Base-by-base conservation (phyloP, 2,113 vertebrate genomes). In the Callionymus lyra region DNA sequence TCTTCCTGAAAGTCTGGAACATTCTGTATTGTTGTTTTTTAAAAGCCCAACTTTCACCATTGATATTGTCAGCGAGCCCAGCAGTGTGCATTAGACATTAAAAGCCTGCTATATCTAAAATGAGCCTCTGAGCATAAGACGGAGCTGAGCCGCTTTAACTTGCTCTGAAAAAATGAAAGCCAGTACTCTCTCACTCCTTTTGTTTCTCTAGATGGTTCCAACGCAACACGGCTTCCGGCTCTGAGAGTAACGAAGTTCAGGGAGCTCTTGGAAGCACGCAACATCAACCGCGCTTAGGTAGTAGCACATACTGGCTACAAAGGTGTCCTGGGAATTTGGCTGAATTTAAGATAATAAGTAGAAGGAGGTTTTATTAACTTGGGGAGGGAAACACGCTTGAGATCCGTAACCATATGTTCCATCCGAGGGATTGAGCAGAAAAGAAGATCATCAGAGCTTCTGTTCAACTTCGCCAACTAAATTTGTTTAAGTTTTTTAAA, bases 241-340 rank as follows among this genome's bases (percentile, higher is more conserved):
- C 68, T 76, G 77, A 66, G 70, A 76, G 64, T 62, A 53, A 10
- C 52, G 45, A 73, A 81, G 81, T 85, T 86, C 82, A 82, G 60
- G 58, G 43, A 52, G 35, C 56, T 58, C 73, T 75, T 77, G 79
- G 74, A 83, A 84, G 80, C 72, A 65, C 4, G 44, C 41, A 77
- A 76, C 81, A 82, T 86, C 80, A 85, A 81, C 76, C 61, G 50
- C 35, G 54, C 70, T n/a, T n/a, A 63, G 72, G 72, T 64, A 69
- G 59, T 60, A 59, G 71, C 63, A 72, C 62, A 73, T 69, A 68
- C 63, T 72, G 37, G 59, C 71, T 68, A 75, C 65, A 61, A 60
- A 81, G 65, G 42, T 50, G 59, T 65, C 76, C 48, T 44, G 84
- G 78, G 81, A 82, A 75, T 81, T 65, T 42, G 42, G 54, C 68